phyloP scores from a whole-genome alignment of 2,113 vertebrate genomes.

The Bombycilla garrulus region DNA sequence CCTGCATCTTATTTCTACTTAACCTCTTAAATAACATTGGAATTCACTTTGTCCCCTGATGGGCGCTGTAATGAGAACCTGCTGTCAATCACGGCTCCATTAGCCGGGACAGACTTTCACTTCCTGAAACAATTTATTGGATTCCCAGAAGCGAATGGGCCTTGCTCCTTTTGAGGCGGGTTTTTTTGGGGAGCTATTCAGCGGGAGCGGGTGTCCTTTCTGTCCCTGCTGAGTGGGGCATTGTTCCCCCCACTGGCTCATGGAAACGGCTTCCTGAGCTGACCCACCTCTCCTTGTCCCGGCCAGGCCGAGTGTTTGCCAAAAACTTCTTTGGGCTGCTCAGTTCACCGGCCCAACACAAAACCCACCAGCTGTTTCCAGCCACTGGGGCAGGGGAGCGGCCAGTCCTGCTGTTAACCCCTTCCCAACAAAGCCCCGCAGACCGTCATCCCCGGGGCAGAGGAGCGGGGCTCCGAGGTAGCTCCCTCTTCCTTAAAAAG shows the following conservation, averaged over 20 bases:
- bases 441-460: accelerated
- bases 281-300: slow-evolving; percentile 71
- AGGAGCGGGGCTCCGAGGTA: accelerated
- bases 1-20: slow-evolving; percentile 69
- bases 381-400: slow-evolving; percentile 31
- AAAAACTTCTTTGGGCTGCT: slow-evolving; percentile 63
- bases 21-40: slow-evolving; percentile 65
- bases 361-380: slow-evolving; percentile 82
- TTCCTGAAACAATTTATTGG: slow-evolving; percentile 85
- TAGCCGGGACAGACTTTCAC: slow-evolving; percentile 78
- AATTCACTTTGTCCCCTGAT: slow-evolving; percentile 75
- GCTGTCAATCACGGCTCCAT: slow-evolving; percentile 83
- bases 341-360: slow-evolving; percentile 66
- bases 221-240: slow-evolving; percentile 73
- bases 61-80: slow-evolving; percentile 77
- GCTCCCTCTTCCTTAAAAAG: not conserved
- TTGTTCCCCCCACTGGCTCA: slow-evolving; percentile 82
- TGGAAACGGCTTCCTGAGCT: slow-evolving; percentile 83
- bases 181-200: slow-evolving; percentile 74
- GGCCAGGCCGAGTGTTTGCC: slow-evolving; percentile 72
- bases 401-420: slow-evolving; percentile 33
- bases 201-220: slow-evolving; percentile 70
- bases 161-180: slow-evolving; percentile 67
- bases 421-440: not conserved
- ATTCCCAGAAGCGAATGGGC: slow-evolving; percentile 76